phyloP scores from a whole-genome alignment of 2,888 invertebrate species.

The Spisula solida region DNA sequence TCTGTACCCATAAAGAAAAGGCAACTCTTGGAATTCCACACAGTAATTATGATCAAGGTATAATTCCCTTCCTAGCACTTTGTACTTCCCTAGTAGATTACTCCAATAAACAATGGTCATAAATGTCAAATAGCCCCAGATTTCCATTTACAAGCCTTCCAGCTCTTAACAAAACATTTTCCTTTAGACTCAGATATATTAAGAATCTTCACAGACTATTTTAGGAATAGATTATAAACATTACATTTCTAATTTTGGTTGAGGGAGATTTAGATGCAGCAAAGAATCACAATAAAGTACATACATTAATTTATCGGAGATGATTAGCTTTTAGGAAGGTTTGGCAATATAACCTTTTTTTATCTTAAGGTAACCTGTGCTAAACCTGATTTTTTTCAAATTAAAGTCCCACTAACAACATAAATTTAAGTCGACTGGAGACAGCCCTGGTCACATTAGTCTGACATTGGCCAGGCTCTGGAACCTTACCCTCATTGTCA shows the following conservation, averaged over 20 bases:
- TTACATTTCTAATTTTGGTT: background rate
- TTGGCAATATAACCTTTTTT: too few relatives aligned
- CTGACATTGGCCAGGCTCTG: too few relatives aligned
- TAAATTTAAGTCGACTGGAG: too few relatives aligned
- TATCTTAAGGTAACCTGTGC: too few relatives aligned
- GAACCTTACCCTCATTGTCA: too few relatives aligned
- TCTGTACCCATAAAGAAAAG: background rate
- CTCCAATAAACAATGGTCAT: background rate
- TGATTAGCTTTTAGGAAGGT: too few relatives aligned
- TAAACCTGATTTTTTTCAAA: too few relatives aligned
- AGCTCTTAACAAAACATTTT: background rate
- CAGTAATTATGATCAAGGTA: background rate
- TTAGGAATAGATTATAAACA: constrained; percentile 16
- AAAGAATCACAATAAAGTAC: background rate
- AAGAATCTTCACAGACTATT: background rate
- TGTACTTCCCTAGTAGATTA: background rate
- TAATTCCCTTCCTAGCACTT: background rate
- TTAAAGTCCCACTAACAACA: too few relatives aligned
- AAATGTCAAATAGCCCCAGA: background rate
- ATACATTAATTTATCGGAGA: too few relatives aligned
- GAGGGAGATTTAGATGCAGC: background rate
- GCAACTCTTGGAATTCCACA: background rate
- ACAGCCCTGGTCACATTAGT: too few relatives aligned
- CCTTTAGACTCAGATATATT: background rate
- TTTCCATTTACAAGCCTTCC: background rate